Evolutionary conservation across 1,140 invertebrate genomes (phyloP).

Genomic region (Penaeus indicus): DNA sequence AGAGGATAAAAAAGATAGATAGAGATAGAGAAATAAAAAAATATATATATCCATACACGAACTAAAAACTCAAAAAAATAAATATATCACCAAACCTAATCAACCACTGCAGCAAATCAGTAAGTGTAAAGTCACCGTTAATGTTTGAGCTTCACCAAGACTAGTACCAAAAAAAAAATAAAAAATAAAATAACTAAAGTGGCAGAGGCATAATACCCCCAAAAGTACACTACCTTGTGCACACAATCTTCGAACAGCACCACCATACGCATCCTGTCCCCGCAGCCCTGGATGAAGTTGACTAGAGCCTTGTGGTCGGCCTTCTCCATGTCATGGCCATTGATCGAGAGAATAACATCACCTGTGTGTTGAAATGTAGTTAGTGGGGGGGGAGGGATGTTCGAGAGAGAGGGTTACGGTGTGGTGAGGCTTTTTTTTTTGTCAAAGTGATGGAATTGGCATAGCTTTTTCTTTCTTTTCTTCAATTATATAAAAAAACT

Average conservation of each 20-base stretch:
- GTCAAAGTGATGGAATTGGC: background rate
- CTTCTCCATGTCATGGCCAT: slow-evolving; percentile 91
- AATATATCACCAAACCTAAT: too few species aligned
- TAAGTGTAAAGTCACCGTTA: too few species aligned
- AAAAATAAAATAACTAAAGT: background rate
- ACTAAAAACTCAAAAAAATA: too few species aligned
- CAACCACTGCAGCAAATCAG: too few species aligned
- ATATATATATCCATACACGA: too few species aligned
- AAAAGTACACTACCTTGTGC: slow-evolving; percentile 79
- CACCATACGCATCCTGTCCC: slow-evolving; percentile 91
- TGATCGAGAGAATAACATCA: slow-evolving; percentile 94
- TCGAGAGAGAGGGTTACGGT: background rate
- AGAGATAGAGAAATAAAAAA: too few species aligned
- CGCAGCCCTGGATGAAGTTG: slow-evolving; percentile 90
- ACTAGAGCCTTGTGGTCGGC: slow-evolving; percentile 92
- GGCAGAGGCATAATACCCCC: slow-evolving; percentile 43
- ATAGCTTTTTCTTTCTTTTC: too few species aligned
- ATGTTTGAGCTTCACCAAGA: too few species aligned
- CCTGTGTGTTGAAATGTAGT: slow-evolving; percentile 69
- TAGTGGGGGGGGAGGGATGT: background rate
- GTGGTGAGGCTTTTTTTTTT: background rate
- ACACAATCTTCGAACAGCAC: slow-evolving; percentile 96
- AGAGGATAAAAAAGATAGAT: too few species aligned
- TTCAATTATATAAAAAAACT: too few species aligned
- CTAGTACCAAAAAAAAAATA: too few species aligned